phyloP scores from a whole-genome alignment of 2,113 vertebrate species.

The Calypte anna region DNA sequence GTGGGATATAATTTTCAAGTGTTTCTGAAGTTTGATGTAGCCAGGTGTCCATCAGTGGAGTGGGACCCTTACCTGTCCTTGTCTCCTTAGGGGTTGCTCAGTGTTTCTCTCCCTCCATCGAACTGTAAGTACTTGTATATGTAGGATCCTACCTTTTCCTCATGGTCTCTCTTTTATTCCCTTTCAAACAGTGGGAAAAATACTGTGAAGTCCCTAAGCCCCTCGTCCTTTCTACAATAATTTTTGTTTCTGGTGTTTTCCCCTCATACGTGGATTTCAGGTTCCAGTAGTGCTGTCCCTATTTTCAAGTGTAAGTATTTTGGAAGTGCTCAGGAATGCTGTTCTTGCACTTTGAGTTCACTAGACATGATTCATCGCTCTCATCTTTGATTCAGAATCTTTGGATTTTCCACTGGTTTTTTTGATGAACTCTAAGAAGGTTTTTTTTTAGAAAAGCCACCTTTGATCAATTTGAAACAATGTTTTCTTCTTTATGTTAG shows the following conservation, averaged over 20 bases:
- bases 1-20: not conserved
- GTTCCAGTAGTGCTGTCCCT: not conserved
- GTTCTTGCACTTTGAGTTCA: not conserved
- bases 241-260: not conserved
- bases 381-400: not conserved
- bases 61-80: not conserved
- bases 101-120: slow-evolving; percentile 54
- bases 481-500: not conserved
- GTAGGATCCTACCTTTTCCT: not conserved
- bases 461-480: not conserved
- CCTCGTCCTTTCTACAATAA: not conserved
- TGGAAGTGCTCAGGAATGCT: not conserved
- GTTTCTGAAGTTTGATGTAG: not conserved
- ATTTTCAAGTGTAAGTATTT: not conserved
- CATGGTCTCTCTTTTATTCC: not conserved
- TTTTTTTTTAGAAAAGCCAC: not conserved
- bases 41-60: not conserved
- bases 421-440: not conserved
- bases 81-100: not conserved
- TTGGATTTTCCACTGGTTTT: not conserved
- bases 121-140: slow-evolving; percentile 65
- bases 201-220: not conserved
- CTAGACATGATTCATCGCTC: not conserved
- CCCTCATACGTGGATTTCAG: not conserved
- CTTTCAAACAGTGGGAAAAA: not conserved